Evolutionary conservation across 2,888 invertebrate genomes (phyloP).

Genomic region (Drosophila pegasa): DNA sequence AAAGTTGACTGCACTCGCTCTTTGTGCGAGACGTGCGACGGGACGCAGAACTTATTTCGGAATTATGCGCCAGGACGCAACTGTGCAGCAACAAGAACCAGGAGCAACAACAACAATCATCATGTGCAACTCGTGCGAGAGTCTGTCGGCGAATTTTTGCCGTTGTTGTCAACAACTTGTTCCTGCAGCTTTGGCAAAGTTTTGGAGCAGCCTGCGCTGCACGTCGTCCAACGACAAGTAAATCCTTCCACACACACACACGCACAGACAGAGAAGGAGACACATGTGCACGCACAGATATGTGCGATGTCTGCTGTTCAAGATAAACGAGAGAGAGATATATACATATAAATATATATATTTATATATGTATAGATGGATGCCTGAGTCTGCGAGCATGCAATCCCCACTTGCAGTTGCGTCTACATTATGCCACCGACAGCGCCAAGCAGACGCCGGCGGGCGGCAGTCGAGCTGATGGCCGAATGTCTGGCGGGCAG

Average conservation of each 20-base stretch:
- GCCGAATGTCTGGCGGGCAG: slow-evolving; percentile 1
- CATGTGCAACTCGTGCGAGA: slow-evolving; percentile 17
- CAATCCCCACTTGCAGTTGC: slow-evolving; percentile 25
- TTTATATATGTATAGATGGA: not conserved
- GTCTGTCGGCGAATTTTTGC: slow-evolving; percentile 42
- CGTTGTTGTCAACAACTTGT: slow-evolving; percentile 61
- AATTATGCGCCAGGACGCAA: slow-evolving; percentile 67
- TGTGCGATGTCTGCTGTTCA: slow-evolving; percentile 20
- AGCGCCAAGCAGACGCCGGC: slow-evolving; percentile 25
- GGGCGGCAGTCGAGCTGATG: not conserved
- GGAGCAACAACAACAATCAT: slow-evolving; percentile 16
- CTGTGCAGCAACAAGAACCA: slow-evolving; percentile 38
- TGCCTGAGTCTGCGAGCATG: not conserved
- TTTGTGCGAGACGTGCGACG: slow-evolving; percentile 6
- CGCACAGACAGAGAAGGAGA: not conserved
- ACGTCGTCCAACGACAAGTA: slow-evolving; percentile 34
- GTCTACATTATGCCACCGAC: slow-evolving; percentile 39
- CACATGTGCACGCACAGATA: not conserved
- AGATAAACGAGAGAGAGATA: slow-evolving; percentile 4
- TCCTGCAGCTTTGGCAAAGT: slow-evolving; percentile 29
- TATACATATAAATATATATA: not conserved
- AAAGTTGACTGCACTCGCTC: slow-evolving; percentile 65
- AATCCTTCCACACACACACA: slow-evolving; percentile 37
- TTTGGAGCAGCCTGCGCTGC: slow-evolving; percentile 27
- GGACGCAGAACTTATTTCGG: slow-evolving; percentile 55